Evolutionary conservation across 2,888 invertebrate genomes (phyloP), one percentile per base, ranked within the genome.

Genomic region (Sarcophaga caerulescens): DNA sequence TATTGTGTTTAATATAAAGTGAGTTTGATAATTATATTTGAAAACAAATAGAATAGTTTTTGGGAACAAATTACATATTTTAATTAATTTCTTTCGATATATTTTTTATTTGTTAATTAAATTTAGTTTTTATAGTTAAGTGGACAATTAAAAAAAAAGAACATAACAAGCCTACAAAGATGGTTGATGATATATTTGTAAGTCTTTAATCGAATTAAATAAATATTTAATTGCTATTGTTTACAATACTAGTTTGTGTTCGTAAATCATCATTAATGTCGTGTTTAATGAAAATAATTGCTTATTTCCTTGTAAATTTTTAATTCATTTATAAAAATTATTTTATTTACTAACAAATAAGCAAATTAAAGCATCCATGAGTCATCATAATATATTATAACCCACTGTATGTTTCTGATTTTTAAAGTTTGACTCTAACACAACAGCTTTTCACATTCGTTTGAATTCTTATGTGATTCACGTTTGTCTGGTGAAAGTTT

Each of bases 171-270:
- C 23, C 45, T 52, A 71, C 62, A 76, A 79, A 76, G 14, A 85
- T 85, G 85, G 83, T 25, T 74, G 85, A 85, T 76, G 83, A 85
- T 47, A 62, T 85, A 35, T 73, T 83, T 63, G 85, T 85, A 80
- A 85, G 85, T 83, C 44, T 75, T 52, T 60, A 59, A 60, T 60
- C 14, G 4, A 47, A 35, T 70, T 69, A 70, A 47, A 66, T 74
- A 57, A 62, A 21, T 73, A 52, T 75, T 59, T 44, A 59, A 63
- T 75, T 52, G 17, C 21, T 19, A 10, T 25, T 70, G 17, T 63
- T 19, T 11, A 57, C 71, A 80, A 52, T 23, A 52, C 17, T 17
- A 17, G 11, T 5, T 70, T 65, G 47, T 62, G 21, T 73, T 60
- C 19, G 11, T 74, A 45, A 74, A 45, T 25, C 21, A 73, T 57